Evolutionary conservation across 2,888 invertebrate species (phyloP).

Genomic region (Gibbula magus): DNA sequence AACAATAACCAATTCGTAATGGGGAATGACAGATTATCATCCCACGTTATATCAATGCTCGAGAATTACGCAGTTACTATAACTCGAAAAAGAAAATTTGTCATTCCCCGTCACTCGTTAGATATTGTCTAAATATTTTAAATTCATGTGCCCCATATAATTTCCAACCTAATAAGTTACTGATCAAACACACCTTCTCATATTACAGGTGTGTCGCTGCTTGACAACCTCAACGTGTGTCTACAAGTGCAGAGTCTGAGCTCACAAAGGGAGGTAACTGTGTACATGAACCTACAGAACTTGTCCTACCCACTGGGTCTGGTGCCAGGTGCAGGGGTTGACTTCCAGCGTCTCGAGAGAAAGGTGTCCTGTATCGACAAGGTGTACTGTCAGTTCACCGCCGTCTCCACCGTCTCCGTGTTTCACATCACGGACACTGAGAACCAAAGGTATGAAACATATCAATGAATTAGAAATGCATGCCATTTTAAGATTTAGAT

Average conservation of each 20-base stretch:
- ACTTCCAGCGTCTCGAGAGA: slow-evolving; percentile 48
- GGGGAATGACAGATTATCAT: too few relatives aligned
- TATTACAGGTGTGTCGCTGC: slow-evolving; percentile 34
- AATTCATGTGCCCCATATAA: neutral
- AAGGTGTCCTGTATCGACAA: slow-evolving; percentile 45
- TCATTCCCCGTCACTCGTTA: too few relatives aligned
- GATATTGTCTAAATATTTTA: too few relatives aligned
- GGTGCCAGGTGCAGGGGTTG: slow-evolving; percentile 46
- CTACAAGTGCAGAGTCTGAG: slow-evolving; percentile 30
- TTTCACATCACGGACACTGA: too few relatives aligned
- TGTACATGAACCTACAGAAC: slow-evolving; percentile 51
- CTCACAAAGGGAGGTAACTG: slow-evolving; percentile 30
- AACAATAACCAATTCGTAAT: too few relatives aligned
- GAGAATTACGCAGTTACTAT: too few relatives aligned
- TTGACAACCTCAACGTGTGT: slow-evolving; percentile 34
- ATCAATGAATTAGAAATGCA: too few relatives aligned
- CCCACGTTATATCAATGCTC: too few relatives aligned
- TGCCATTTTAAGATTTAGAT: too few relatives aligned
- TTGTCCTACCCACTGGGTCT: slow-evolving; percentile 47
- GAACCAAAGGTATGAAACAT: too few relatives aligned
- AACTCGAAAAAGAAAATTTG: too few relatives aligned
- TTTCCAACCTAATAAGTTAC: neutral
- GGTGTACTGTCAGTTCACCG: slow-evolving; percentile 53
- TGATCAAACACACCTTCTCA: neutral
- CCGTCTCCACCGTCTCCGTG: slow-evolving; percentile 42